Evolutionary conservation across 2,113 vertebrate species (phyloP), one percentile per base, ranked within the genome.

Genomic region (Talpa occidentalis): DNA sequence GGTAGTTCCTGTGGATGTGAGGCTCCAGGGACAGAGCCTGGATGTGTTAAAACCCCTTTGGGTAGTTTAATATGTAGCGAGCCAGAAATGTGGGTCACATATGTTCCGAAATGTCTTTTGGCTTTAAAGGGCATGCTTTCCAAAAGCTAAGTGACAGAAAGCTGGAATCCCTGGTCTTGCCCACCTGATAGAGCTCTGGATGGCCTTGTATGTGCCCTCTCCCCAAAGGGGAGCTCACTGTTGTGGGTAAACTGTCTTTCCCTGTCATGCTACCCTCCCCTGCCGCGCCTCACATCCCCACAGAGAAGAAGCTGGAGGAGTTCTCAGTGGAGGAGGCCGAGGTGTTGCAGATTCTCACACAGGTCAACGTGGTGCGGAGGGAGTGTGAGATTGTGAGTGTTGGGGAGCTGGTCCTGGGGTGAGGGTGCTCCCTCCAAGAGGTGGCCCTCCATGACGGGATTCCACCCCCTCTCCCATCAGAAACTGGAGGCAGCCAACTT

Each of bases 341-440:
- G 0, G 99, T 99, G 88, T 96, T 99, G 9, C 97, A 99, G 96
- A 99, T 99, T 96, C 98, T 99, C 76, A 99, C 99, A 0, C 99
- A 99, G 83, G 99, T 99, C 98, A 99, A 99, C 0, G 99, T 99
- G 95, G 99, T 99, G 47, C 98, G 99, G 81, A 97, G 99, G 21
- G 98, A 99, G 24, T 99, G 98, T 22, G 98, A 99, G 42, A 99
- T 99, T 0, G 98, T 99, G 47, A 98, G 98, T 98, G 73, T 6
- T 73, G 96, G 54, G 96, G 98, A 3, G 3, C 9, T 24, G 22
- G 40, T 2, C 37, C 37, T 26, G 70, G 21, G 11, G 16, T 7
- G 11, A 4, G 44, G 24, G 67, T 40, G n/a, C 40, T 8, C 35
- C 56, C 35, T 54, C 37, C 2, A 6, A n/a, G 32, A 22, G 1